A percentile compares a stretch with the other conserved stretches of the same genome.
Evolutionary conservation across 2,797 vertebrate species (phyloP).

Genomic region (Enteromius mattozi): DNA sequence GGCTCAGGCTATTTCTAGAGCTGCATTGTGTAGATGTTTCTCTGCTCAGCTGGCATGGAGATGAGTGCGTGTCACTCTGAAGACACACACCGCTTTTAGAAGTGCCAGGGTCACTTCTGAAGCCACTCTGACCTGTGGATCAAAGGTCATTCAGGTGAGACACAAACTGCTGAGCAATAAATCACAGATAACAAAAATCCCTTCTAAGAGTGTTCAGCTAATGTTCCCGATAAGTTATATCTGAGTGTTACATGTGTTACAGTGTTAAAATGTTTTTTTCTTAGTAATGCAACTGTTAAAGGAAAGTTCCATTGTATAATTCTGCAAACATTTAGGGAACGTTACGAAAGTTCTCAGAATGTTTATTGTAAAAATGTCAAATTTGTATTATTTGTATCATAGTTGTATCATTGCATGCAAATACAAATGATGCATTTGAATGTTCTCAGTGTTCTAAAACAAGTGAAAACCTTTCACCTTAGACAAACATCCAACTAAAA

Average conservation of each 20-base stretch:
- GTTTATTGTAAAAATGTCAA: too few relatives aligned
- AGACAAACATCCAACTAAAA: too few relatives aligned
- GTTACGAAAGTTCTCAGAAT: too few relatives aligned
- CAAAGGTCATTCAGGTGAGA: conserved; percentile 40
- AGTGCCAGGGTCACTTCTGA: conserved; percentile 61
- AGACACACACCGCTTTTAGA: conserved; percentile 64
- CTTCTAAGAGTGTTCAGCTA: too few relatives aligned
- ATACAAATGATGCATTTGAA: not conserved
- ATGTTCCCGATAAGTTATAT: too few relatives aligned
- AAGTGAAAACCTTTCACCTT: not conserved
- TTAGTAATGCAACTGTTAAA: not conserved
- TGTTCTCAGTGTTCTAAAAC: not conserved
- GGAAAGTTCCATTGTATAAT: not conserved
- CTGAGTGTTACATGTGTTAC: not conserved
- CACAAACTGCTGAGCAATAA: not conserved
- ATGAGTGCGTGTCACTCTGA: conserved; percentile 40
- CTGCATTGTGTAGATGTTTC: conserved; percentile 54
- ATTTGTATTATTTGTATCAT: too few relatives aligned
- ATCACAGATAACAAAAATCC: not conserved
- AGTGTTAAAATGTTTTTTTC: not conserved
- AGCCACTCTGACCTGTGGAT: conserved; percentile 48
- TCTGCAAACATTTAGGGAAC: not conserved
- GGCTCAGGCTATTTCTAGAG: conserved; percentile 57
- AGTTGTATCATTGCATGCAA: not conserved
- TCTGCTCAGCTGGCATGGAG: conserved; percentile 49